Evolutionary conservation across 2,797 vertebrate species (phyloP), one percentile per base, ranked within the genome.

Genomic region (Dallia pectoralis): DNA sequence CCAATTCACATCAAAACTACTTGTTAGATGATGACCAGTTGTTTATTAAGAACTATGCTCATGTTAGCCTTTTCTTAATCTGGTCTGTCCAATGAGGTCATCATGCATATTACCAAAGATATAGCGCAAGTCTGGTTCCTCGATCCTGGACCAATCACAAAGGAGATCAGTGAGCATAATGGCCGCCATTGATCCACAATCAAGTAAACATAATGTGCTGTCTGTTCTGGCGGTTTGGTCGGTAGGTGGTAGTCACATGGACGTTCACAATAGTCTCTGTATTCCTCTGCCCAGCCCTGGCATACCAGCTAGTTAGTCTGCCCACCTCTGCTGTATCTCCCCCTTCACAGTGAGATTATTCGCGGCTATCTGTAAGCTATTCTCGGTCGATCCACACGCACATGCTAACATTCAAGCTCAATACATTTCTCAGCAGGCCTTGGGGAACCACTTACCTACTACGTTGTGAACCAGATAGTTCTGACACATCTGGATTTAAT

Each of bases 301-400:
- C 73, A 83, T 27, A 69, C 71, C 74, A 29, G 56, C 7, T 22
- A 40, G 67, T 69, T 80, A 75, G 79, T 82, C 59, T 76, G 33
- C 72, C 65, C 65, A 63, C 53, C 67, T 76, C 49, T 5, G 19
- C 65, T 67, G 67, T 36, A 49, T 14, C n/a, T 53, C 30, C 19
- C 44, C 25, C 25, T 11, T 67, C 22, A 66, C 18, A 76, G 40
- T 51, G n/a, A 61, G 69, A 68, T 71, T 61, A 73, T 77, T 66
- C 40, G 3, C 40, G 14, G 0, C 74, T 80, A 77, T 85, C 82
- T 76, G 48, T 64, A 53, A 27, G 71, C 78, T 91, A 82, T 89
- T 90, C 70, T 76, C 8, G 67, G 70, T 63, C 76, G 79, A 87
- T 89, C 89, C 91, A 87, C 87, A 86, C 76, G 14, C 40, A 44